A percentile compares a stretch with the other conserved stretches of the same genome.
Evolutionary conservation across 1,140 invertebrate species (phyloP).

Genomic region (Macrocentrus cingulum): DNA sequence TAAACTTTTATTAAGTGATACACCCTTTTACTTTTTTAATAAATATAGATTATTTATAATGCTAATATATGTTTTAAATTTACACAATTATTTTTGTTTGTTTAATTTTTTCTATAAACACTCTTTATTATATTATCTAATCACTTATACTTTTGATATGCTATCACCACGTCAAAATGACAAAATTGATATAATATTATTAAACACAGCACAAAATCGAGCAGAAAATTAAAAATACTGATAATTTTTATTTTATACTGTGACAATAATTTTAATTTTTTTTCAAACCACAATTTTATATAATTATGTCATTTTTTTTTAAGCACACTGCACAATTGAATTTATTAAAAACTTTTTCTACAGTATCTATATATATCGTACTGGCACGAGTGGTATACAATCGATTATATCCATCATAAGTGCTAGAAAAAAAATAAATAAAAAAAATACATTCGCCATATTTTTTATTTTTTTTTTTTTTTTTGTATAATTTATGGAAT

Average conservation of each 20-base stretch:
- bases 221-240: neutral
- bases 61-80: no score
- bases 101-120: constrained; percentile 2
- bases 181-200: constrained; percentile 11
- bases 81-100: constrained; percentile 1
- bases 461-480: constrained; percentile 8
- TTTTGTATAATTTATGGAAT: constrained; percentile 14
- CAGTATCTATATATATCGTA: constrained; percentile 22
- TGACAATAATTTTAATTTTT: neutral
- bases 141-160: constrained; percentile 24
- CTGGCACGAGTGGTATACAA: constrained; percentile 27
- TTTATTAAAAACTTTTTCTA: neutral
- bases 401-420: constrained; percentile 17
- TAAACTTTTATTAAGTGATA: constrained; percentile 21
- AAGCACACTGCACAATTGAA: constrained; percentile 20
- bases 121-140: neutral
- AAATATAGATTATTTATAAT: no score
- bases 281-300: constrained; percentile 21
- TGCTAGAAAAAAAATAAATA: constrained; percentile 15
- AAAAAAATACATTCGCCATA: constrained; percentile 4
- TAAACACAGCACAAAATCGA: neutral
- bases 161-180: constrained; percentile 27
- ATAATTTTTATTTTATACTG: neutral
- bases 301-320: no score
- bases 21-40: no score